Evolutionary conservation across 2,888 invertebrate species (phyloP).

Genomic region (Eupeodes latifasciatus): DNA sequence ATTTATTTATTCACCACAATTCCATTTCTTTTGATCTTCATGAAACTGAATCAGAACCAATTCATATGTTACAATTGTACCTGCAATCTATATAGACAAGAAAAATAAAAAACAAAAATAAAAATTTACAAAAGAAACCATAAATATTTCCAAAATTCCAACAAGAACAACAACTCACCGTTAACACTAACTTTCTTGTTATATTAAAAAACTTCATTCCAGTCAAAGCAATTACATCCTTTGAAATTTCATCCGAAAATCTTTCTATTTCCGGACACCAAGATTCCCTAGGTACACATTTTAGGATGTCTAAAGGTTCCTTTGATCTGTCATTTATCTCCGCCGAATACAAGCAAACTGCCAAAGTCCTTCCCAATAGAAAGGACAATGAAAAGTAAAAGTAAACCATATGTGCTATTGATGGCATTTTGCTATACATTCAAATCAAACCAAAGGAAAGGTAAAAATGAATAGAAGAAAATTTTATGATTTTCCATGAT

Average conservation of each 20-base stretch:
- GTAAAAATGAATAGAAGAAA: background rate
- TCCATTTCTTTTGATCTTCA: slow-evolving; percentile 81
- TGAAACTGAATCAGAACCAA: slow-evolving; percentile 86
- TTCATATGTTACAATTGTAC: slow-evolving; percentile 87
- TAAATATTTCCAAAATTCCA: background rate
- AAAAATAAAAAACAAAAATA: background rate
- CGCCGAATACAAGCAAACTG: slow-evolving; percentile 86
- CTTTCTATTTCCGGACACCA: slow-evolving; percentile 84
- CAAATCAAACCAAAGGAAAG: background rate
- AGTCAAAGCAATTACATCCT: slow-evolving; percentile 81
- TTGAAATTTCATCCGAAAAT: slow-evolving; percentile 80
- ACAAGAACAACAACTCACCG: slow-evolving; percentile 77
- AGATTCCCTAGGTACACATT: slow-evolving; percentile 82
- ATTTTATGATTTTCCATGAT: background rate
- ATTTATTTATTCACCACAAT: slow-evolving; percentile 76
- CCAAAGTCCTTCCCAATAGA: slow-evolving; percentile 85
- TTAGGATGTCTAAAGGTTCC: slow-evolving; percentile 82
- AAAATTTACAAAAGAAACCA: background rate
- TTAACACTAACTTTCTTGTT: slow-evolving; percentile 81
- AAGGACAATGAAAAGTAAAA: slow-evolving; percentile 86
- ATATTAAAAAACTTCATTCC: slow-evolving; percentile 82
- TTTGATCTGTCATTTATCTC: slow-evolving; percentile 85
- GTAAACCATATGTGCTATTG: slow-evolving; percentile 84
- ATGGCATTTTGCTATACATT: slow-evolving; percentile 81
- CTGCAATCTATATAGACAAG: slow-evolving; percentile 84